Evolutionary conservation across 2,888 invertebrate species (phyloP), one percentile per base, ranked within the genome.

Genomic region (Hypolimnas misippus): DNA sequence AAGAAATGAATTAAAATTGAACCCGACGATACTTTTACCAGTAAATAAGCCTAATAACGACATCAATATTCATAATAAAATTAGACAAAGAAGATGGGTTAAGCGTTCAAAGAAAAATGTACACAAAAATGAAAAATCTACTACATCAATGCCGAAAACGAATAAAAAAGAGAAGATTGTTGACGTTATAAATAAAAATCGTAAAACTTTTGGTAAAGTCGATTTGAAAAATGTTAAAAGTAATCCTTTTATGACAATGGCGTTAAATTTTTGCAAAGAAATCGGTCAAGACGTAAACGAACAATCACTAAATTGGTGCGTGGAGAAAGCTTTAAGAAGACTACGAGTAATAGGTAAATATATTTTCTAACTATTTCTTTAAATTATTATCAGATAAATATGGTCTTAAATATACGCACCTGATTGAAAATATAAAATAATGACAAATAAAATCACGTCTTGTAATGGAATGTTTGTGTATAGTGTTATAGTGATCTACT

Each of bases 261-360:
- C 91, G 0, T 76, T 70, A 1, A 85, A 68, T 65, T 92, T 90
- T 65, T 92, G 91, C 61, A 86, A 78, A 44, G 84, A 86, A 68
- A 84, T 91, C 51, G 81, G 81, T 12, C 84, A 86, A 61, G 84
- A 86, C 68, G 29, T n/a, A 0, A 81, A 79, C 40, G 62, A 72
- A 0, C 84, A 86, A 63, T 72, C 74, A 29, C 65, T 89, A 8
- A 78, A 77, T 21, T 89, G 88, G 89, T 92, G 91, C 53, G 68
- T 90, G 1, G 89, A 90, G 42, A 92, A 91, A 42, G 78, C 88
- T 0, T 67, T 92, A 16, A 79, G 91, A 61, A 79, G 79, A 65
- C 67, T 91, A 1, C 76, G 82, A 46, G 71, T 75, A 67, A 77
- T 89, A 57, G 86, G 91, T 92, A 70, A 84, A 81, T 70, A 51